These are phyloP conservation scores for Berghia stephanieae DNA, from an alignment of 1,140 invertebrate genomes.

Conservation along the genomic window DNA sequence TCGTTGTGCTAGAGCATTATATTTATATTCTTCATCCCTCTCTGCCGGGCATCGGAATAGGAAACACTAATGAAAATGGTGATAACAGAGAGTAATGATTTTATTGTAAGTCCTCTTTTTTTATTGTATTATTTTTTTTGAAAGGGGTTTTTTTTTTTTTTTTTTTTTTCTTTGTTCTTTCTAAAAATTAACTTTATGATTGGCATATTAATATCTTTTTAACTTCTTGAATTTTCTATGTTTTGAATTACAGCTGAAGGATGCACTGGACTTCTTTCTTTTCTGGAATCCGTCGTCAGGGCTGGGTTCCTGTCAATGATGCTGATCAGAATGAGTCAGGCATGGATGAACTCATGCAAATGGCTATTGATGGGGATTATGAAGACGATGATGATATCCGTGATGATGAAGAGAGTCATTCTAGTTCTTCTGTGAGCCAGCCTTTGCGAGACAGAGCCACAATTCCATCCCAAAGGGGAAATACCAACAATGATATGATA, in stretches of 20 bases:
- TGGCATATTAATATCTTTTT: too few relatives aligned
- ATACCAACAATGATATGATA: not conserved
- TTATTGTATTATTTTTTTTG: not conserved
- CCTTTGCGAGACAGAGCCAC: conserved; percentile 3
- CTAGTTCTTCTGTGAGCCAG: not conserved
- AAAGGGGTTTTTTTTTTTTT: not conserved
- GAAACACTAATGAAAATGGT: not conserved
- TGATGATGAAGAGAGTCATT: not conserved
- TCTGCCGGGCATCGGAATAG: not conserved
- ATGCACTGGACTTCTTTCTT: conserved; percentile 21
- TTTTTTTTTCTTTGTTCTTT: not conserved
- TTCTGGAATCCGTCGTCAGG: not conserved
- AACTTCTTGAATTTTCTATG: too few relatives aligned
- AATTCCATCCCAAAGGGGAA: not conserved
- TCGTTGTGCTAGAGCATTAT: not conserved
- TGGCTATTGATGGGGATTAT: conserved; percentile 27
- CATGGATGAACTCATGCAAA: conserved; percentile 33
- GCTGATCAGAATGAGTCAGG: conserved; percentile 7
- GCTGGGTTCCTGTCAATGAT: conserved; percentile 26
- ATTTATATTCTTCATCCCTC: not conserved
- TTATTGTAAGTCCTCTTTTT: not conserved
- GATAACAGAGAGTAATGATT: conserved; percentile 17
- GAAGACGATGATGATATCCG: not conserved
- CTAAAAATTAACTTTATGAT: not conserved
- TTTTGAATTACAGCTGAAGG: conserved; percentile 2